Evolutionary conservation across 2,113 vertebrate species (phyloP), one percentile per base, ranked within the genome.

Genomic region (Dasyornis broadbenti): DNA sequence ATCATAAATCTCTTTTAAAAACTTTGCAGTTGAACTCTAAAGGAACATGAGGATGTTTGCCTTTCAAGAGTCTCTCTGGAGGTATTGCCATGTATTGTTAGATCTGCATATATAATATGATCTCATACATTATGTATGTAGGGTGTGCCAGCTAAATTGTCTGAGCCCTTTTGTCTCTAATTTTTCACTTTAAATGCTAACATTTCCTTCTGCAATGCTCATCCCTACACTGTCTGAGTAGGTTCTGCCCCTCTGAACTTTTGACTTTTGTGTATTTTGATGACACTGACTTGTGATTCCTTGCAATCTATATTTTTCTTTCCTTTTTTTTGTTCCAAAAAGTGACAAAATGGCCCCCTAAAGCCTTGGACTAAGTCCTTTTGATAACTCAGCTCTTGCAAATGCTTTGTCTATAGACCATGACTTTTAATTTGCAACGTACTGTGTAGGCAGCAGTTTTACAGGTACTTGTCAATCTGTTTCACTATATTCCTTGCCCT

Each of bases 371-470:
- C 30, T 53, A 64, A 78, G 31, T 61, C 13, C 15, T 94, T 93
- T 81, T 61, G 80, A 61, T 76, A 94, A 87, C 22, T 88, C 90
- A 88, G 79, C 40, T 91, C 40, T 92, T 94, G 52, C 13, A 94
- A 82, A 68, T 86, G 37, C n/a, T 86, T 91, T 72, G 21, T 82
- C 68, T 84, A 49, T 78, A 86, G 77, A 89, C 72, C 80, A 76
- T 89, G 82, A 91, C 73, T 91, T 92, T 52, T 65, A 94, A 91
- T 96, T 94, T 82, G 81, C 26, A 50, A 65, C n/a, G 54, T 90
- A 91, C 42, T 93, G 76, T 82, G 44, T 68, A 95, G 60, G 77
- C 28, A 94, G 78, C 71, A 91, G 40, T 91, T 95, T 95, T 90
- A 77, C 75, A 92, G 39, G 65, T 92, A 71, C 28, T 80, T 93